Evolutionary conservation across 2,113 vertebrate genomes (phyloP), one percentile per base, ranked within the genome.

Genomic region (Rhodinocichla rosea): DNA sequence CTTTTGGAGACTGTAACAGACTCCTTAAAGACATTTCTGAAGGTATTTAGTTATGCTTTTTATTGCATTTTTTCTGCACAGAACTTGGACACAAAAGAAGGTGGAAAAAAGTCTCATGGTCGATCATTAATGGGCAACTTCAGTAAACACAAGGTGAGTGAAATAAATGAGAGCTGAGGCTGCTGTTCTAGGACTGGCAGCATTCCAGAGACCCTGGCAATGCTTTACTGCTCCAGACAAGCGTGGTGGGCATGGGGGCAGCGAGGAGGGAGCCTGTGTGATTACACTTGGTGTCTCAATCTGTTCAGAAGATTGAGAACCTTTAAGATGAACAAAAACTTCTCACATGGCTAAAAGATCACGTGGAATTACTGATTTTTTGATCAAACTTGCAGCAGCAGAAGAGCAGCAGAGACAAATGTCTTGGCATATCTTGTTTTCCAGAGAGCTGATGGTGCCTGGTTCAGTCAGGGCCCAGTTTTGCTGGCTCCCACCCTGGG

Each of bases 101-200:
- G 97, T 93, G 97, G 98, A 75, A 99, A 98, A 96, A 99, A 99
- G 97, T 98, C 99, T 63, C 99, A 99, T 6, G 98, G 98, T 80
- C 98, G 98, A 85, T 99, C 99, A 3, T 98, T 99, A 93, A 98
- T 99, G 96, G 98, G 98, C 50, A 99, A 98, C 73, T 98, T 99
- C 1, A 94, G 97, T 26, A 99, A 99, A 92, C 99, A 99, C 91
- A 99, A 99, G 98, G 99, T 99, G 97, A 97, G 98, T 92, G 57
- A 75, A 90, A 63, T 0, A 67, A 90, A 52, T 1, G 30, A 75
- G 79, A 89, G 20, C 21, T 71, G 26, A 1, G 71, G 28, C 63
- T 64, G 49, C 23, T 83, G 14, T 49, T 52, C 13, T 19, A 18
- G 40, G 24, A 18, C 32, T 82, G 78, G 18, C 50, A 79, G 86